A percentile compares a stretch with the other conserved stretches of the same genome.
These are phyloP conservation scores for Engystomops pustulosus DNA, from an alignment of 2,113 vertebrate species.

Conservation along the genomic window DNA sequence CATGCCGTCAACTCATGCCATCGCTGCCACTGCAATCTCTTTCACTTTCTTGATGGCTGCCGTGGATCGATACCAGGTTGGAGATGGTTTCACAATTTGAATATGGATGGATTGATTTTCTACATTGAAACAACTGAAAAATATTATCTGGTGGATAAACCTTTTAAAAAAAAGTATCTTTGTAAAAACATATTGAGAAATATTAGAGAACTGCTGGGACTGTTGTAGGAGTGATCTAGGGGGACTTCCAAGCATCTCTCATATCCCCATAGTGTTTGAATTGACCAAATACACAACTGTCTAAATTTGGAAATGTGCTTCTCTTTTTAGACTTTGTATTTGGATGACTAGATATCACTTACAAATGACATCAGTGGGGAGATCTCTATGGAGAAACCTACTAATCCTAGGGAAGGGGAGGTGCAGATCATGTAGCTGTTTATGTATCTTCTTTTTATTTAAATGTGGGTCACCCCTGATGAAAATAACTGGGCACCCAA, in stretches of 20 bases:
- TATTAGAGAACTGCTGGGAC: background rate
- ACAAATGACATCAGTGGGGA: background rate
- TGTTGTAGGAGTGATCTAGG: background rate
- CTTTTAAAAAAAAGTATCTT: background rate
- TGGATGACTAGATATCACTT: background rate
- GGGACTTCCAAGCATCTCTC: too few relatives aligned
- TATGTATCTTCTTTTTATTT: background rate
- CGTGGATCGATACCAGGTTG: constrained; percentile 83
- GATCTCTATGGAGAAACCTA: background rate
- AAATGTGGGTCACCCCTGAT: background rate
- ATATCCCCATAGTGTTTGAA: too few relatives aligned
- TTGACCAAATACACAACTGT: too few relatives aligned
- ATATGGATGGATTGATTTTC: background rate
- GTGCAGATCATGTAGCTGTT: background rate
- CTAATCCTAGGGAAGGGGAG: background rate
- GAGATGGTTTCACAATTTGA: constrained; percentile 19
- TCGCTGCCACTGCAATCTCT: constrained; percentile 90
- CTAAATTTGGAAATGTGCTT: too few relatives aligned
- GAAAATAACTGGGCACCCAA: too few relatives aligned
- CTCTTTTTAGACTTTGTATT: too few relatives aligned
- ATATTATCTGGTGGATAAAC: background rate
- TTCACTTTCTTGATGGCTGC: constrained; percentile 87
- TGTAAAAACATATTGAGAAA: background rate
- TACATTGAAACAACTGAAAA: background rate
- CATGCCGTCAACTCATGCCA: constrained; percentile 95